Conservation (phyloP, 1,140 invertebrate genomes). For the Bombus balteatus region DNA sequence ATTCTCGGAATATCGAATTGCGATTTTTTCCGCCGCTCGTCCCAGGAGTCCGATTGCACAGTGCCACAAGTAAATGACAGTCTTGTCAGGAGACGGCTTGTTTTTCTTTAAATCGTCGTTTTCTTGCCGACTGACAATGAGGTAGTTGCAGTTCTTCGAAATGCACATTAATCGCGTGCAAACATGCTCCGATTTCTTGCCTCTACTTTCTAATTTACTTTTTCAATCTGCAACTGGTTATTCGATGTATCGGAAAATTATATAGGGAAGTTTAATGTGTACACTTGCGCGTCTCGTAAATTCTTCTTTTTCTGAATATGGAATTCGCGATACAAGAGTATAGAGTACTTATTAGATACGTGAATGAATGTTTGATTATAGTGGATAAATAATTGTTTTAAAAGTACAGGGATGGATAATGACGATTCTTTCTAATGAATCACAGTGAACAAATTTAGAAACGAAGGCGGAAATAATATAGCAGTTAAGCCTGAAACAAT, state of each 20-base stretch:
- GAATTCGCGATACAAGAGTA: neutral
- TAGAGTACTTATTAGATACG: neutral
- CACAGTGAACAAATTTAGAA: neutral
- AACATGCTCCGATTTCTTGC: neutral
- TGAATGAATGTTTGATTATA: neutral
- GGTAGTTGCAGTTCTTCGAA: neutral
- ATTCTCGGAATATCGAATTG: conserved; percentile 22
- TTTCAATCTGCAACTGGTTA: neutral
- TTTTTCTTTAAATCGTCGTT: conserved; percentile 11
- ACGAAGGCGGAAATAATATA: no score
- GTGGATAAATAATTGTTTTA: no score
- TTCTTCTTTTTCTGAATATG: neutral
- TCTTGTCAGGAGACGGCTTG: neutral
- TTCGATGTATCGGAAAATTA: neutral
- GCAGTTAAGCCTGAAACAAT: neutral
- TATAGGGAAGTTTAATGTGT: neutral
- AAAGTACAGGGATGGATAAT: neutral
- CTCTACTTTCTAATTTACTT: no score
- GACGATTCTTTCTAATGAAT: no score
- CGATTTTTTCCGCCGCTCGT: neutral
- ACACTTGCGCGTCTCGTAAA: neutral
- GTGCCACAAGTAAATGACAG: conserved; percentile 31
- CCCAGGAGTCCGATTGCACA: conserved; percentile 3
- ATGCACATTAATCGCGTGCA: neutral
- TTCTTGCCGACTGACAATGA: neutral